These are phyloP conservation scores for Cisticola juncidis DNA, from an alignment of 2,113 vertebrate species.

Conservation along the genomic window DNA sequence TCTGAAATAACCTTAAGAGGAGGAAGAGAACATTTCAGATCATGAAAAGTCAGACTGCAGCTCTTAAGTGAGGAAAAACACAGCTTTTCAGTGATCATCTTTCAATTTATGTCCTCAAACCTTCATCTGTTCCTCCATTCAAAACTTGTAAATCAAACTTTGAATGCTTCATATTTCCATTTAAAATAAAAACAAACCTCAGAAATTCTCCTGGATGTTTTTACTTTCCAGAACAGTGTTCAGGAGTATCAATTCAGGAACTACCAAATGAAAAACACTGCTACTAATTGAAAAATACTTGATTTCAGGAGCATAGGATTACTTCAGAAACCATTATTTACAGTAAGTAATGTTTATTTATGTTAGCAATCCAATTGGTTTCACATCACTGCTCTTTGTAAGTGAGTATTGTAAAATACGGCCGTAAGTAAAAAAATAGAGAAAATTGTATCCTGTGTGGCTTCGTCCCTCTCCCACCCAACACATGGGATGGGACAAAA, in stretches of 20 bases:
- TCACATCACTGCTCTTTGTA: neutral
- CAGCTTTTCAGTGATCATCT: neutral
- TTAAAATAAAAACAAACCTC: neutral
- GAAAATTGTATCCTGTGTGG: slow-evolving; percentile 5
- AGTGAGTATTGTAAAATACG: neutral
- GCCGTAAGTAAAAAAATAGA: neutral
- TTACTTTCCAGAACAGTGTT: neutral
- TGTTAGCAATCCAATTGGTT: neutral
- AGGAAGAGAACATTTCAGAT: neutral
- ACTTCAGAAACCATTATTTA: slow-evolving; percentile 13
- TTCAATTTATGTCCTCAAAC: neutral
- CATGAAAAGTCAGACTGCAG: neutral
- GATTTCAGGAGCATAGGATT: neutral
- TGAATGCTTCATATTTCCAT: neutral
- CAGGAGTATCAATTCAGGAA: neutral
- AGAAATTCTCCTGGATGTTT: neutral
- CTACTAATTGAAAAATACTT: neutral
- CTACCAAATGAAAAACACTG: neutral
- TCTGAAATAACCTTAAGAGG: neutral
- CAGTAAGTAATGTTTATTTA: neutral
- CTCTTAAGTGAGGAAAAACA: neutral
- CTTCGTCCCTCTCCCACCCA: slow-evolving; percentile 10
- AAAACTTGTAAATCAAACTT: neutral
- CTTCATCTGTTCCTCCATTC: neutral
- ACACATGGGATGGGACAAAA: neutral